These are phyloP conservation scores for Salvator merianae DNA, from an alignment of 2,113 vertebrate species.

Conservation along the genomic window DNA sequence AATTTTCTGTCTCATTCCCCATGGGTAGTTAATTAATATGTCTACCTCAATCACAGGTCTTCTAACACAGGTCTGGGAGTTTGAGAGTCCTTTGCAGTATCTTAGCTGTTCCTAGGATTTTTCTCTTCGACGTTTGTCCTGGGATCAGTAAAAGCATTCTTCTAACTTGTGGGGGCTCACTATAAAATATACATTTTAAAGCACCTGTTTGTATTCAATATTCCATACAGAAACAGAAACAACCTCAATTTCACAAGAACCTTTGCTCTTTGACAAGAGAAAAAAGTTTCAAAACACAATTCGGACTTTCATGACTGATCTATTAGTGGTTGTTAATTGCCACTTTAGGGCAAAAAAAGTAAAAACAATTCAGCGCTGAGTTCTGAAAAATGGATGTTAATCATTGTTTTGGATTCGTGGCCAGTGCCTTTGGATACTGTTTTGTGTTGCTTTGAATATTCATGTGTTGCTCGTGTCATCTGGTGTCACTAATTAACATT, in stretches of 20 bases:
- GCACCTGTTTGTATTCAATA: not conserved
- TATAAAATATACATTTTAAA: too few relatives aligned
- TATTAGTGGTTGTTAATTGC: conserved; percentile 36
- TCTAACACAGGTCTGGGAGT: too few relatives aligned
- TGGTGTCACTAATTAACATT: not conserved
- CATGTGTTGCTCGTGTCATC: conserved; percentile 17
- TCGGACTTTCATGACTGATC: conserved; percentile 23
- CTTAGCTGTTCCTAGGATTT: too few relatives aligned
- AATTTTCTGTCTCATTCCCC: too few relatives aligned
- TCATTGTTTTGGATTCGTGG: not conserved
- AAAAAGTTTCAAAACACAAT: not conserved
- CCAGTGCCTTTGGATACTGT: conserved; percentile 20
- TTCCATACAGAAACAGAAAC: conserved; percentile 24
- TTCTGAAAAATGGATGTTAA: conserved; percentile 1
- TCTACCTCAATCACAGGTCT: too few relatives aligned
- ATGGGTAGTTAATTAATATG: too few relatives aligned
- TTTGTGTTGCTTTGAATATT: conserved; percentile 25
- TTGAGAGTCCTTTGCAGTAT: too few relatives aligned
- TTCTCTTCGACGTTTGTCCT: too few relatives aligned
- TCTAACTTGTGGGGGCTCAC: too few relatives aligned
- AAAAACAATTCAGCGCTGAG: conserved; percentile 18
- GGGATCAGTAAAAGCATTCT: too few relatives aligned
- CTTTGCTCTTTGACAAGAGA: conserved; percentile 4
- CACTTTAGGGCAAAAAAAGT: conserved; percentile 19
- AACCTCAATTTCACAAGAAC: conserved; percentile 11